Evolutionary conservation across 1,140 invertebrate genomes (phyloP).

Genomic region (Solen grandis): DNA sequence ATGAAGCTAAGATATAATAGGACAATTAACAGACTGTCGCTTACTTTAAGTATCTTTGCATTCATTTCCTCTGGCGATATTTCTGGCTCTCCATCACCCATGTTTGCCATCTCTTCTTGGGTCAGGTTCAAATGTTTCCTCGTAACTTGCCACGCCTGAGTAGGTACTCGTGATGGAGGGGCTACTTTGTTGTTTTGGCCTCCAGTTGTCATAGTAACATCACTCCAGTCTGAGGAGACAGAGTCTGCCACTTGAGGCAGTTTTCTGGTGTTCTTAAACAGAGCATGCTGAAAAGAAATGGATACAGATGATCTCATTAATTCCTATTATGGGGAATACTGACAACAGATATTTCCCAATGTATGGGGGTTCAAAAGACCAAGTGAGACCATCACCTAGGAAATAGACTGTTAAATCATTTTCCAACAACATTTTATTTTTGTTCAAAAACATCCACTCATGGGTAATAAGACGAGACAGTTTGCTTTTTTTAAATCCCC

Average conservation of each 20-base stretch:
- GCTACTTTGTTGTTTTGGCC: not conserved
- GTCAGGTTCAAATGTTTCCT: conserved; percentile 73
- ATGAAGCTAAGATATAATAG: no score
- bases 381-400: no score
- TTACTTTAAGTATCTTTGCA: conserved; percentile 50
- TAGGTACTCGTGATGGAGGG: conserved; percentile 61
- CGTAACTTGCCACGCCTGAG: conserved; percentile 77
- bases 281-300: conserved; percentile 63
- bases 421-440: no score
- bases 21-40: not conserved
- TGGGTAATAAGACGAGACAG: no score
- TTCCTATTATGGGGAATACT: no score
- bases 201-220: not conserved
- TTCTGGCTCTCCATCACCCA: conserved; percentile 48
- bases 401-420: no score
- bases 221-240: conserved; percentile 40
- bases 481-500: no score
- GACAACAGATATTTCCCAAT: no score
- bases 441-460: no score
- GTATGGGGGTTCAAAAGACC: no score
- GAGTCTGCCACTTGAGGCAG: conserved; percentile 54
- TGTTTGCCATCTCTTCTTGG: conserved; percentile 65
- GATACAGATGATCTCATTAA: no score
- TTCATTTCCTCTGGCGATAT: conserved; percentile 49
- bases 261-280: conserved; percentile 65